These are phyloP conservation scores for Sinocyclocheilus rhinocerous DNA, from an alignment of 2,113 vertebrate genomes.

Conservation along the genomic window DNA sequence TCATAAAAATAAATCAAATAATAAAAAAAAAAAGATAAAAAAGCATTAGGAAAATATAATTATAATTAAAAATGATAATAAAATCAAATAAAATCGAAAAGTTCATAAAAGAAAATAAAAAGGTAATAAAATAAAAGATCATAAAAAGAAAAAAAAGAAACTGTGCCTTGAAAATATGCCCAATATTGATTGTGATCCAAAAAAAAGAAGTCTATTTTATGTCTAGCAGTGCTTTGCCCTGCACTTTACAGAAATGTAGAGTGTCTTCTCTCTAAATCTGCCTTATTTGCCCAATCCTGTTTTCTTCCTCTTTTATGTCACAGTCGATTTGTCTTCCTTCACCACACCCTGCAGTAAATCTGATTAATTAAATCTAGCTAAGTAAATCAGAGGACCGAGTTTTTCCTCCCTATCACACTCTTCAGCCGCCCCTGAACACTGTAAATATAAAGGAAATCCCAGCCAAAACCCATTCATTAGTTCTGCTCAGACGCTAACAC, in stretches of 20 bases:
- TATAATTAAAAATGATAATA: too few species aligned
- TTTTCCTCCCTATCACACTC: conserved; percentile 12
- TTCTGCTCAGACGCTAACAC: neutral
- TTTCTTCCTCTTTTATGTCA: conserved; percentile 31
- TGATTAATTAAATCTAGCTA: conserved; percentile 56
- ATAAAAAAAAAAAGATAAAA: too few species aligned
- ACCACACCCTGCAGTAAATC: conserved; percentile 52
- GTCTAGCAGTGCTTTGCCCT: neutral
- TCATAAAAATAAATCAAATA: too few species aligned
- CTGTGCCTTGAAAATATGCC: too few species aligned
- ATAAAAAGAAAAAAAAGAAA: neutral
- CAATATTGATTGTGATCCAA: neutral
- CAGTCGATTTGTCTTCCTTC: conserved; percentile 41
- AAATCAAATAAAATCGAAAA: too few species aligned
- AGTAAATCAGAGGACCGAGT: conserved; percentile 52
- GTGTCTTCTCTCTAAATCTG: conserved; percentile 1
- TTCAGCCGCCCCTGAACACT: conserved; percentile 1
- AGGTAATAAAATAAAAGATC: too few species aligned
- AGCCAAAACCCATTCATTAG: conserved; percentile 26
- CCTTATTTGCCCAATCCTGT: conserved; percentile 18
- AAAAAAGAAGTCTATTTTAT: neutral
- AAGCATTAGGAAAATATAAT: too few species aligned
- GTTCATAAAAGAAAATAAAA: too few species aligned
- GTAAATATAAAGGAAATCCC: conserved; percentile 41
- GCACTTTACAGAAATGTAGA: neutral